Percentiles rank a stretch among this genome's conserved stretches.
These are phyloP conservation scores for Chiloscyllium plagiosum DNA, from an alignment of 2,113 vertebrate genomes.

Conservation along the genomic window DNA sequence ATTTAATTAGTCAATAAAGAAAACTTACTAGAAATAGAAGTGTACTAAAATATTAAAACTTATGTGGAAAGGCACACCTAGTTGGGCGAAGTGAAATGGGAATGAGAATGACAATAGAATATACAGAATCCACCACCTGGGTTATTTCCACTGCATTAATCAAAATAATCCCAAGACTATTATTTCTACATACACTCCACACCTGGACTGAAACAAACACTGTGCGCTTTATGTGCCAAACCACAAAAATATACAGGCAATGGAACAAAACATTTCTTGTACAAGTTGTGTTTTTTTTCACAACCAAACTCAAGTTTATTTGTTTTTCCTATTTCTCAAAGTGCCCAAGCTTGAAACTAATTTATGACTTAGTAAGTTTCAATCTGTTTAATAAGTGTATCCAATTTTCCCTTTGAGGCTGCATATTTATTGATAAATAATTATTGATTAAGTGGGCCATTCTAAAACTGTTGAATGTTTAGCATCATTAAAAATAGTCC, in stretches of 20 bases:
- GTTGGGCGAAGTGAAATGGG: not conserved
- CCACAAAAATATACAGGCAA: not conserved
- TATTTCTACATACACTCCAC: not conserved
- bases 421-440: not conserved
- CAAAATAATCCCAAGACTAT: not conserved
- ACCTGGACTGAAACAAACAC: not conserved
- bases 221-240: not conserved
- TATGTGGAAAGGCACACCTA: not conserved
- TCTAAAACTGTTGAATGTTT: not conserved
- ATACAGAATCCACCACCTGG: not conserved
- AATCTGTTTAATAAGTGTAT: not conserved
- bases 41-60: not conserved
- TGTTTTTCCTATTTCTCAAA: not conserved
- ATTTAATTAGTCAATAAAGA: not conserved
- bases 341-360: not conserved
- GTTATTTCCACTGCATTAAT: not conserved
- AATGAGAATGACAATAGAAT: not conserved
- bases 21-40: not conserved
- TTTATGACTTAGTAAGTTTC: not conserved
- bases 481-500: not conserved
- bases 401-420: not conserved
- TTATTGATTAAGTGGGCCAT: not conserved
- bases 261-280: not conserved
- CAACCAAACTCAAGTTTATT: not conserved
- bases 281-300: not conserved